Conservation (phyloP, 2,113 vertebrate species). For the Sus scrofa region DNA sequence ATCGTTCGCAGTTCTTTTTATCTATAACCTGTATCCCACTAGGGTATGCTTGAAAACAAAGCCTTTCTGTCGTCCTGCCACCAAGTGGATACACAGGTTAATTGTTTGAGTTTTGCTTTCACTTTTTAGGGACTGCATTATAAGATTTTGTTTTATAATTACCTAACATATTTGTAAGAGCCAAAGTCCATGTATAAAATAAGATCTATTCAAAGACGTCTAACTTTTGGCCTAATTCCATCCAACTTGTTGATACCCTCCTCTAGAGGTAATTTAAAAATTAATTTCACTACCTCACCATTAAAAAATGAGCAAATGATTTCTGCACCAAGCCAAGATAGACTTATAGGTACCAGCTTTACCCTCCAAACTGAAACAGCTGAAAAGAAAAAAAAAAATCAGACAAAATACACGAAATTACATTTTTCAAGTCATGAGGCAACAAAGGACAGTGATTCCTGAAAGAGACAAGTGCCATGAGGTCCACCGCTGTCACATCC, state of each 20-base stretch:
- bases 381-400: neutral
- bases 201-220: neutral
- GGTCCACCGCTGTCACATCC: neutral
- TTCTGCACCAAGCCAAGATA: neutral
- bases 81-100: neutral
- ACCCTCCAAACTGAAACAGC: neutral
- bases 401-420: neutral
- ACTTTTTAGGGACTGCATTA: neutral
- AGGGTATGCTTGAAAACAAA: neutral
- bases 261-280: neutral
- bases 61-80: neutral
- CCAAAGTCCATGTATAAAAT: neutral
- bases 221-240: neutral
- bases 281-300: neutral
- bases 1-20: neutral
- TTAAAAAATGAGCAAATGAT: neutral
- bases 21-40: neutral
- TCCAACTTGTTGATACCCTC: neutral
- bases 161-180: neutral
- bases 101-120: slow-evolving; percentile 33
- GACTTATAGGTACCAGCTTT: neutral
- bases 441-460: neutral
- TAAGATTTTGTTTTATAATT: neutral
- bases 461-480: neutral
- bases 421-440: neutral